phyloP scores from a whole-genome alignment of 2,888 invertebrate genomes.

The Panzeria rudis region DNA sequence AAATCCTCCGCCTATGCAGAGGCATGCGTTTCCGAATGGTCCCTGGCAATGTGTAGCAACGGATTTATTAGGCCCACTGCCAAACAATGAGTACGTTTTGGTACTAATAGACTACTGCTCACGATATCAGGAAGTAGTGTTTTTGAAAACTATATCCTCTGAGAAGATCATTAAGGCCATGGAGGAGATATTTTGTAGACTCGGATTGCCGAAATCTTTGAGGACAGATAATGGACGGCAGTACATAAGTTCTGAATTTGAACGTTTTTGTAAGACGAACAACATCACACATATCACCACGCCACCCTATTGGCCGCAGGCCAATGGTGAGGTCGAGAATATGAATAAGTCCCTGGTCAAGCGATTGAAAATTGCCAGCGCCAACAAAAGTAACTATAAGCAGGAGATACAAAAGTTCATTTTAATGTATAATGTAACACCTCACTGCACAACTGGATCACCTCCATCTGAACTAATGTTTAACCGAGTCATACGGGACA shows the following conservation, averaged over 20 bases:
- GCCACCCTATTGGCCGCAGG: conserved; percentile 6
- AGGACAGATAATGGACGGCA: no score
- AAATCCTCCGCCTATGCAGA: conserved; percentile 46
- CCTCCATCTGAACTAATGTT: no score
- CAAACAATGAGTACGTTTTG: no score
- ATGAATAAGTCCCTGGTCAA: conserved; percentile 8
- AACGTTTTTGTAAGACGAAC: neutral
- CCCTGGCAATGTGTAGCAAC: conserved; percentile 61
- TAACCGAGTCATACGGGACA: no score
- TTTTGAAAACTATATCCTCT: no score
- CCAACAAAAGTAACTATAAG: no score
- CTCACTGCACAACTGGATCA: no score
- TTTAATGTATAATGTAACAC: no score
- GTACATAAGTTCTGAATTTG: no score
- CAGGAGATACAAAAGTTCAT: no score
- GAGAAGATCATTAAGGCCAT: conserved; percentile 9
- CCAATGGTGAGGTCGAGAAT: neutral
- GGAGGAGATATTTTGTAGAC: conserved; percentile 13
- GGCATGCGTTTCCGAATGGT: conserved; percentile 58
- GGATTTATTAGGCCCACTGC: conserved; percentile 59
- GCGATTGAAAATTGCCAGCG: neutral
- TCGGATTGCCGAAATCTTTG: no score
- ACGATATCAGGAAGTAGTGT: conserved; percentile 54
- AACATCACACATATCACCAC: neutral
- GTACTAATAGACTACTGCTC: conserved; percentile 65